Evolutionary conservation across 1,140 invertebrate species (phyloP), one percentile per base, ranked within the genome.

Genomic region (Drosophila auraria): DNA sequence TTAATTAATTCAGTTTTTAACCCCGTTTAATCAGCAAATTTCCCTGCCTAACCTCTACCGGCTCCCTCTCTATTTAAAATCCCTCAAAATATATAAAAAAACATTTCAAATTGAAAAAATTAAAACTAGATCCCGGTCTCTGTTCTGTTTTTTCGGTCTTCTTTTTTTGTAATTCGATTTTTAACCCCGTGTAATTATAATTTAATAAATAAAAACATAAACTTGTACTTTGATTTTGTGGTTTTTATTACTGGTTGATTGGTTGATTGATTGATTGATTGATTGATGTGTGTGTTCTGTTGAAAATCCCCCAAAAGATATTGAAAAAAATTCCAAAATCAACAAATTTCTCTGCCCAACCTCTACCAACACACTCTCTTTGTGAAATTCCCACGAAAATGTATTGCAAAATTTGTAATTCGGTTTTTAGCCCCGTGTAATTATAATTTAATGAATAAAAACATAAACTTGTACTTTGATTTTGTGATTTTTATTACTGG

Each of bases 371-470:
- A n/a, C n/a, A n/a, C n/a, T n/a, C n/a, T n/a, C n/a, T n/a, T n/a
- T n/a, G n/a, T n/a, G n/a, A n/a, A n/a, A n/a, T n/a, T n/a, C n/a
- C n/a, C n/a, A n/a, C n/a, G n/a, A n/a, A n/a, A n/a, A n/a, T n/a
- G n/a, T n/a, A n/a, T n/a, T n/a, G n/a, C n/a, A n/a, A n/a, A n/a
- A n/a, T n/a, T 20, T 20, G 20, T 20, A 47, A 76, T 38, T 56
- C 53, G 53, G 17, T 20, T 56, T 56, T 56, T 56, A 56, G 23
- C 33, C 62, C 73, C 54, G 42, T 77, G 74, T 77, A 77, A 77
- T 77, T 77, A 77, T 59, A 66, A 59, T 66, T 77, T 77, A 77
- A 77, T 49, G 44, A 75, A 75, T 75, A 77, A 77, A 77, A 77
- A 77, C 44, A 42, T 54, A 53, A 74, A 54, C 33, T 36, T 62